A percentile compares a stretch with the other conserved stretches of the same genome.
phyloP scores from a whole-genome alignment of 1,140 invertebrate genomes.

The Triops longicaudatus region DNA sequence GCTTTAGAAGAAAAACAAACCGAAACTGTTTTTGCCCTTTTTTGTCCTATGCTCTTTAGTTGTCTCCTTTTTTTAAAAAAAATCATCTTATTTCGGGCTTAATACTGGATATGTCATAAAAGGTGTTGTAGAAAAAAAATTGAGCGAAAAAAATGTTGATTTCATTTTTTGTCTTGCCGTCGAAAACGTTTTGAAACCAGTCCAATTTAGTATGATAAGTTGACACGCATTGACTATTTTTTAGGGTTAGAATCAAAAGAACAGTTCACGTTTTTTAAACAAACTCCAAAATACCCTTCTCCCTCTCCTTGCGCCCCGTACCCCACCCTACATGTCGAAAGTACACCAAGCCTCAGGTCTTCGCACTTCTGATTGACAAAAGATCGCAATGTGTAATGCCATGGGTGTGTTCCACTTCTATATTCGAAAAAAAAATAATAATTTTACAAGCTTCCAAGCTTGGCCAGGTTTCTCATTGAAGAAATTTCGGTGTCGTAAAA shows the following conservation, averaged over 20 bases:
- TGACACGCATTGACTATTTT: background rate
- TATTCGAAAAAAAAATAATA: background rate
- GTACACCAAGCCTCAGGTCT: conserved; percentile 10
- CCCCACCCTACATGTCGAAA: conserved; percentile 10
- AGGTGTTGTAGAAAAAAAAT: conserved; percentile 8
- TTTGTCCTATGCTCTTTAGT: conserved; percentile 2
- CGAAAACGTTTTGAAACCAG: background rate
- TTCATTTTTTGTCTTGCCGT: background rate
- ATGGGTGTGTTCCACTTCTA: conserved; percentile 6
- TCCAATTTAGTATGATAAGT: conserved; percentile 3
- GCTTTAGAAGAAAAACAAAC: background rate
- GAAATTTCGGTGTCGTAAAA: too few species aligned
- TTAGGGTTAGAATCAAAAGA: background rate
- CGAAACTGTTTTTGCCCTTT: background rate
- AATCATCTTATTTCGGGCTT: conserved; percentile 2
- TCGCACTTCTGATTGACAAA: conserved; percentile 15
- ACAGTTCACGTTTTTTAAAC: background rate
- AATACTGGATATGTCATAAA: conserved; percentile 1
- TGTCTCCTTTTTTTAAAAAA: background rate
- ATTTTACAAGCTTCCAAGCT: too few species aligned
- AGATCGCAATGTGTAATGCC: conserved; percentile 4
- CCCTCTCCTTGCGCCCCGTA: background rate
- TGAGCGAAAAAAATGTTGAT: background rate
- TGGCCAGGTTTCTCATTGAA: too few species aligned
- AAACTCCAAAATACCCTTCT: background rate